phyloP scores from a whole-genome alignment of 2,888 invertebrate species.

The Parapristionchus giblindavisi region DNA sequence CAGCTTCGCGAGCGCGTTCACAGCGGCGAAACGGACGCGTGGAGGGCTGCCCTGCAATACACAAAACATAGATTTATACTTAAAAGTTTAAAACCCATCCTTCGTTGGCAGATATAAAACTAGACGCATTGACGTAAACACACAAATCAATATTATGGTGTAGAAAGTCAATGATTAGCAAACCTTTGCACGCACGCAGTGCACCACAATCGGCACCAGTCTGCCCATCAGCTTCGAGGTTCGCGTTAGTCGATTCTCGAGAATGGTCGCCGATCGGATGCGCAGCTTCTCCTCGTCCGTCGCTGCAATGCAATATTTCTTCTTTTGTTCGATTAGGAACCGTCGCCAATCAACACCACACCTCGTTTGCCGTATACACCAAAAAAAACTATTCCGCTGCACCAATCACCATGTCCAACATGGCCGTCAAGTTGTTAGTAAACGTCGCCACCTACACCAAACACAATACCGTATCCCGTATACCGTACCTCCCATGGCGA shows the following conservation, averaged over 20 bases:
- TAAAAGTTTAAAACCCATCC: no score
- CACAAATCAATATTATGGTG: no score
- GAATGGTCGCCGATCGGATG: slow-evolving; percentile 10
- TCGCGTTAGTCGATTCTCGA: slow-evolving; percentile 1
- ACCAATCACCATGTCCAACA: no score
- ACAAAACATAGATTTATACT: no score
- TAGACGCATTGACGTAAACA: no score
- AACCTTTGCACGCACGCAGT: slow-evolving; percentile 21
- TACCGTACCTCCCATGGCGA: no score
- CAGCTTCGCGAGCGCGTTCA: slow-evolving; percentile 31
- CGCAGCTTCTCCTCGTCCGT: slow-evolving; percentile 38
- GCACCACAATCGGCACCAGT: slow-evolving; percentile 32
- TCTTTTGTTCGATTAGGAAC: background rate
- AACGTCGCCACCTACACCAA: background rate
- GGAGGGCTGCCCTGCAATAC: slow-evolving; percentile 20
- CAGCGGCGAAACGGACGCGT: slow-evolving; percentile 18
- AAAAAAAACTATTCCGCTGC: no score
- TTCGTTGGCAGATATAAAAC: no score
- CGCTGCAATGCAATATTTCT: background rate
- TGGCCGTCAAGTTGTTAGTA: background rate
- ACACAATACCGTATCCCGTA: no score
- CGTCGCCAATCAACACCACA: background rate
- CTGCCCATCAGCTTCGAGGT: slow-evolving; percentile 9
- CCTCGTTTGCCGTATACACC: background rate
- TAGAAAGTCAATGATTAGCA: no score